Percentiles rank a stretch among this genome's conserved stretches.
Conservation (phyloP, 1,140 invertebrate species). For the Cydia strobilella region DNA sequence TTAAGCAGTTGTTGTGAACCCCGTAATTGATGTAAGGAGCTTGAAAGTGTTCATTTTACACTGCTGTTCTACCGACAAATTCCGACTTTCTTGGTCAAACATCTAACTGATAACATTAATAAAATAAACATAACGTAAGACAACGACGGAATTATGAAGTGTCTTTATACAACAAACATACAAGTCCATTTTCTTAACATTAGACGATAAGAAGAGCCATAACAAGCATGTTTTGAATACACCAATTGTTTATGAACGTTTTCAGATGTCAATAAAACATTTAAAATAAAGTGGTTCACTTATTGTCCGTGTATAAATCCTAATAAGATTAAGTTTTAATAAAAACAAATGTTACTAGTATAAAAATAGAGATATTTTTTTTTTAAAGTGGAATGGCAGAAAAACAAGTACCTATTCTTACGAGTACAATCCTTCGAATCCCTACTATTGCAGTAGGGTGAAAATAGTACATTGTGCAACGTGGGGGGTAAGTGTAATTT, state of each 20-base stretch:
- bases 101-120: constrained; percentile 10
- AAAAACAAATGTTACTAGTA: too few species aligned
- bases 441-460: too few species aligned
- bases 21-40: constrained; percentile 24
- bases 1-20: constrained; percentile 16
- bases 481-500: too few species aligned
- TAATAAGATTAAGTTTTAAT: too few species aligned
- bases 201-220: constrained; percentile 57
- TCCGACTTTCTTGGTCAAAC: constrained; percentile 19
- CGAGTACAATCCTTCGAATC: too few species aligned
- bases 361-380: too few species aligned
- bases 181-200: constrained; percentile 65
- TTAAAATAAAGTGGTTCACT: constrained; percentile 49
- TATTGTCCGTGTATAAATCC: not conserved
- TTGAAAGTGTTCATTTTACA: constrained; percentile 22
- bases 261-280: constrained; percentile 78
- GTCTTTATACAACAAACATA: constrained; percentile 53
- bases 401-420: too few species aligned
- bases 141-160: constrained; percentile 48
- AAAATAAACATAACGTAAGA: constrained; percentile 37
- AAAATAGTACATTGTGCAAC: too few species aligned
- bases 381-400: too few species aligned
- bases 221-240: constrained; percentile 62
- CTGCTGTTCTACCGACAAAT: not conserved
- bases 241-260: constrained; percentile 72